Evolutionary conservation across 2,797 vertebrate genomes (phyloP), one percentile per base, ranked within the genome.

Genomic region (Darevskia nairensis): DNA sequence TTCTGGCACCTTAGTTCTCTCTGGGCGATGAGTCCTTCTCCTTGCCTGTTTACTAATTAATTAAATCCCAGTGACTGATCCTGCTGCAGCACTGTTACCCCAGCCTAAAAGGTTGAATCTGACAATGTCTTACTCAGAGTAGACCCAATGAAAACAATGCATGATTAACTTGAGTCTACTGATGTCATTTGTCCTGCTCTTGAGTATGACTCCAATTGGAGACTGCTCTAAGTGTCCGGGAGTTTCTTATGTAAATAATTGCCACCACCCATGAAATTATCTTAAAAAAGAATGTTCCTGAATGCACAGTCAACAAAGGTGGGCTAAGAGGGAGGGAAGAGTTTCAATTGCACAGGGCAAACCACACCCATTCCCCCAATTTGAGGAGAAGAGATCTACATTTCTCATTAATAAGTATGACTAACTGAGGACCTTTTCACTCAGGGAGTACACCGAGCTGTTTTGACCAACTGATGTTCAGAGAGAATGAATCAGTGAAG

Each of bases 401-500:
- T 93, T 94, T 90, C 92, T 90, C 72, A 91, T 91, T 93, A 94
- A 93, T 90, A 94, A 91, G 92, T 90, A 85, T 86, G 90, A 93
- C 91, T 92, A 94, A 95, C 92, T 93, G 93, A 94, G 91, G 89
- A 87, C 80, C 3, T 0, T 79, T 83, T 94, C 90, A 89, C 77
- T 84, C 50, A 50, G 90, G 90, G 81, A 92, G 89, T 89, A 89
- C 88, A 69, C 46, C 55, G 91, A 94, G 87, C 81, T 94, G 93
- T 94, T 95, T 91, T 94, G 93, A 75, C 86, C 94, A 91, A 93
- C 82, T 88, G 89, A 90, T 91, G 94, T 81, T 92, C 75, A 87
- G 90, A 91, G n/a, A 84, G 89, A 90, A 94, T 94, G 95, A 95
- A 80, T 94, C 93, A 93, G 92, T 35, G 21, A 88, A 93, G 92